These are phyloP conservation scores for Eupithecia abbreviata DNA, from an alignment of 2,888 invertebrate species.

Conservation along the genomic window DNA sequence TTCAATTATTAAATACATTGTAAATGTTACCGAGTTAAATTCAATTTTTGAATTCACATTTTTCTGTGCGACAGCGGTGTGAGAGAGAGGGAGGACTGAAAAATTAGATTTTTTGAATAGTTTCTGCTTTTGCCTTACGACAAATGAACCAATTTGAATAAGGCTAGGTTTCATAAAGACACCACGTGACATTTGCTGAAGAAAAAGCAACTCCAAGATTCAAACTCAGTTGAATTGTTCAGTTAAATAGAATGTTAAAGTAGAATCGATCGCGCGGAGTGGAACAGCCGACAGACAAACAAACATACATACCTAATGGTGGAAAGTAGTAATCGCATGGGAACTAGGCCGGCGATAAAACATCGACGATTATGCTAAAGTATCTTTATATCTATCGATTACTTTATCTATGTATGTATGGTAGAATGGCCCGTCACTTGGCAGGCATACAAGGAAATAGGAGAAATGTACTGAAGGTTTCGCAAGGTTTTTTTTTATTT, in stretches of 20 bases:
- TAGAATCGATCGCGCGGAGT: background rate
- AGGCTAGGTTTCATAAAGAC: background rate
- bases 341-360: conserved; percentile 30
- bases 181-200: no score
- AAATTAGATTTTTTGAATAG: no score
- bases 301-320: conserved; percentile 16
- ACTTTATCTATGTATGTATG: background rate
- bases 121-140: no score
- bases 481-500: no score
- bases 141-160: no score
- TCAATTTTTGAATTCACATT: no score
- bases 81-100: no score
- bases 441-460: background rate
- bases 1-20: no score
- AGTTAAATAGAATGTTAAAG: background rate
- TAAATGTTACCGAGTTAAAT: no score
- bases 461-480: background rate
- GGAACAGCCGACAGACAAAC: conserved; percentile 11
- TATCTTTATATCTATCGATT: background rate
- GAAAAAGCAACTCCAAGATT: no score
- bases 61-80: no score
- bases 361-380: background rate
- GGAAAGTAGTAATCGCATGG: conserved; percentile 26
- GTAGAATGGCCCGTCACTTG: background rate
- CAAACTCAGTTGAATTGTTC: background rate